Evolutionary conservation across 1,140 invertebrate species (phyloP).

Genomic region (Bactericera cockerelli): DNA sequence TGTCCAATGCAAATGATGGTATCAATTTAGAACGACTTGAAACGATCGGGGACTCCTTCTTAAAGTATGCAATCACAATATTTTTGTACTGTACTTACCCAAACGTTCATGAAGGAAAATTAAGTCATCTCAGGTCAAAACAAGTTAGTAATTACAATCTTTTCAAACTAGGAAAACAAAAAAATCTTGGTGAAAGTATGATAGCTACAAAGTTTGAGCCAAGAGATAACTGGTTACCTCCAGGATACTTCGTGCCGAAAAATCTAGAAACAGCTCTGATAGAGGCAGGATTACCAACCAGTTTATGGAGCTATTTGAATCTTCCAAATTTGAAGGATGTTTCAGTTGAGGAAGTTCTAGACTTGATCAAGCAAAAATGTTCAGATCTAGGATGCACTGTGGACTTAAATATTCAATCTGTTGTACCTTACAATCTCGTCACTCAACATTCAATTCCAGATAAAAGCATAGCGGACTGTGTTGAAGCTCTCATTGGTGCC

Average conservation of each 20-base stretch:
- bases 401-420: constrained; percentile 10
- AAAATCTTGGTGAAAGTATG: constrained; percentile 85
- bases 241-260: constrained; percentile 76
- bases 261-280: constrained; percentile 64
- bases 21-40: constrained; percentile 95
- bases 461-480: constrained; percentile 97
- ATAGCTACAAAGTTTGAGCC: constrained; percentile 98
- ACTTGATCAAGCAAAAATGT: constrained; percentile 36
- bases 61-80: constrained; percentile 97
- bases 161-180: constrained; percentile 79
- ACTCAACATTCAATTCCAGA: constrained; percentile 97
- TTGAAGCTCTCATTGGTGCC: constrained; percentile 89
- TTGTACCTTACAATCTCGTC: constrained; percentile 71
- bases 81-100: constrained; percentile 94
- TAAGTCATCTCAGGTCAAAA: constrained; percentile 80
- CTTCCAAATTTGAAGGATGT: constrained; percentile 43
- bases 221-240: constrained; percentile 97
- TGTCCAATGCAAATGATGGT: constrained; percentile 98
- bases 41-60: constrained; percentile 97
- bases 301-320: constrained; percentile 56
- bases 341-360: constrained; percentile 42
- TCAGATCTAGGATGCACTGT: constrained; percentile 7
- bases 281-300: constrained; percentile 52
- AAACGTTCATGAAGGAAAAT: constrained; percentile 92
- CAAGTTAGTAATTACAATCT: constrained; percentile 86